Percentiles rank a stretch among this genome's conserved stretches.
phyloP scores from a whole-genome alignment of 2,888 invertebrate genomes.

The Pristionchus japonicus region DNA sequence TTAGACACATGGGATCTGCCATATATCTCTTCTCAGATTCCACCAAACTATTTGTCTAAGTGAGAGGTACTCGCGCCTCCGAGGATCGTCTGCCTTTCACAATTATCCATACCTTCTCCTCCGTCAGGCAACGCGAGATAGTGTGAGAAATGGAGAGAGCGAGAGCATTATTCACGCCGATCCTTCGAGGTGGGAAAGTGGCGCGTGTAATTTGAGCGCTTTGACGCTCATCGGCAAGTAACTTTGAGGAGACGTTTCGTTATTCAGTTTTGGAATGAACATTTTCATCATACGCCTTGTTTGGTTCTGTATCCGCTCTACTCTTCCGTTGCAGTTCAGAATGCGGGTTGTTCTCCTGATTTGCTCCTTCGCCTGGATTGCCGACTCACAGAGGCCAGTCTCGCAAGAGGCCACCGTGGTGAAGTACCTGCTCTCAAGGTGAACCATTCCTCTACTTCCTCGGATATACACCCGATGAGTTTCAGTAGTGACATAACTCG shows the following conservation, averaged over 20 bases:
- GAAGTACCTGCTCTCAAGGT: conserved; percentile 10
- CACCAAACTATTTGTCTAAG: not conserved
- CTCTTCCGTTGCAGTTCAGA: no score
- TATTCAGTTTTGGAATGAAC: not conserved
- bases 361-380: not conserved
- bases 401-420: not conserved
- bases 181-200: conserved; percentile 29
- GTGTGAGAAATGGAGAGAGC: no score
- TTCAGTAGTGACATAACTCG: no score
- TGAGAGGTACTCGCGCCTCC: not conserved
- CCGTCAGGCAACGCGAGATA: no score
- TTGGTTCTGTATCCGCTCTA: no score
- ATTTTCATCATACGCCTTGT: not conserved
- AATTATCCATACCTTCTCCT: no score
- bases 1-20: not conserved
- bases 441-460: no score
- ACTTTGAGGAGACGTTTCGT: not conserved
- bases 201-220: not conserved
- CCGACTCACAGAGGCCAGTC: not conserved
- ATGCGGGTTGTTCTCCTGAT: not conserved
- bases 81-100: no score
- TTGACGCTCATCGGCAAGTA: not conserved
- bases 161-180: no score
- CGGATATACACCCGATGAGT: no score
- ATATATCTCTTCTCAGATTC: not conserved